Conservation (phyloP, 2,113 vertebrate species). For the Carettochelys insculpta region DNA sequence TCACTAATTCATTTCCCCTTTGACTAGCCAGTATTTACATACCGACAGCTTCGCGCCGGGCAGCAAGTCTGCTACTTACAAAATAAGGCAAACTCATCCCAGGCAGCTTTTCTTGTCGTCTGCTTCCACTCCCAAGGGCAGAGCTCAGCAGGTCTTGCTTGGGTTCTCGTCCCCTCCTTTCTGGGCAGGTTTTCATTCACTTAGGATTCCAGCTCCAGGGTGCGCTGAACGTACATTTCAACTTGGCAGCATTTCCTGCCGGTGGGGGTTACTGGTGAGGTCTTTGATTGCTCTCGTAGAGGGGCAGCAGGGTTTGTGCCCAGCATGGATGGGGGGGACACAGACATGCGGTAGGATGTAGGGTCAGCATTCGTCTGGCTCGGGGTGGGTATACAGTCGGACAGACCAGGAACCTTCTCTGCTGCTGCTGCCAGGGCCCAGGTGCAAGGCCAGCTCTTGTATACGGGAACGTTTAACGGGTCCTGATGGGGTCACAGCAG, state of each 20-base stretch:
- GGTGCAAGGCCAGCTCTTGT: background rate
- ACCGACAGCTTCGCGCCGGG: constrained; percentile 18
- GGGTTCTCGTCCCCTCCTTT: background rate
- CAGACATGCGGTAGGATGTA: background rate
- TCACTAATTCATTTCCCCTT: constrained; percentile 28
- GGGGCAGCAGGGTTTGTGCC: background rate
- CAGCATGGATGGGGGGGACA: background rate
- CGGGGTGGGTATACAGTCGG: background rate
- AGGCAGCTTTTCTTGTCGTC: background rate
- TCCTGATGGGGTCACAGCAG: background rate
- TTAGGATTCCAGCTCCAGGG: background rate
- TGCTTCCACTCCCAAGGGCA: background rate
- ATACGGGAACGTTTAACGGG: background rate
- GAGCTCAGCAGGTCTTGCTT: background rate
- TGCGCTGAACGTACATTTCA: background rate
- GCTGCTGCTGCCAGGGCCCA: background rate
- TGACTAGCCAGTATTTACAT: constrained; percentile 52
- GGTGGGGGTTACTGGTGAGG: background rate
- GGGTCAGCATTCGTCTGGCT: background rate
- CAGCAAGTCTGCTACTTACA: constrained; percentile 1
- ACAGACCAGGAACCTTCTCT: background rate
- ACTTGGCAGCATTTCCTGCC: background rate
- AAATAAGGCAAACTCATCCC: background rate
- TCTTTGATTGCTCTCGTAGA: background rate
- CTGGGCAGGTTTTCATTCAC: background rate